These are phyloP conservation scores for Liodrosophila aerea DNA, from an alignment of 2,888 invertebrate species.

Conservation along the genomic window DNA sequence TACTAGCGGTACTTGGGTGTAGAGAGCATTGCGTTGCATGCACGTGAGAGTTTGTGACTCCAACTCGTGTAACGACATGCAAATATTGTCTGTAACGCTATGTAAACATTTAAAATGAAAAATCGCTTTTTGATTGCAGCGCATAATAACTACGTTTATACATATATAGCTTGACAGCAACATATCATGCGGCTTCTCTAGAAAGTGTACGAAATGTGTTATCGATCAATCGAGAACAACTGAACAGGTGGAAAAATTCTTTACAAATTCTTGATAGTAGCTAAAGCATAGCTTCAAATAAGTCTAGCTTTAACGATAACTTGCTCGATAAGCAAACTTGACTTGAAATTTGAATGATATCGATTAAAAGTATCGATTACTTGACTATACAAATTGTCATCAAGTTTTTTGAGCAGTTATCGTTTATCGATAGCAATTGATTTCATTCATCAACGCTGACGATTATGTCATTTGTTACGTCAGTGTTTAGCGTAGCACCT, in stretches of 20 bases:
- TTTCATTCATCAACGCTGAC: no score
- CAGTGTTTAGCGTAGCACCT: constrained; percentile 20
- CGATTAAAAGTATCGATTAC: background rate
- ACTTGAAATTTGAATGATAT: no score
- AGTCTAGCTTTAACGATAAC: no score
- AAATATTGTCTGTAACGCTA: constrained; percentile 58
- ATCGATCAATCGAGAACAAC: background rate
- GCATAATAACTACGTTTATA: no score
- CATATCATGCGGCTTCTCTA: background rate
- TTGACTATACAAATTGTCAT: no score
- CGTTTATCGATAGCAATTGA: no score
- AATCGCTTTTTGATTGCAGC: constrained; percentile 21
- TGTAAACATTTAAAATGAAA: constrained; percentile 44
- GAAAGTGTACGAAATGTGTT: background rate
- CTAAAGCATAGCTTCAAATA: no score
- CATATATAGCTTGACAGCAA: background rate
- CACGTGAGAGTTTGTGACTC: constrained; percentile 3
- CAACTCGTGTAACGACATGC: constrained; percentile 60
- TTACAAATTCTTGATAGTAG: no score
- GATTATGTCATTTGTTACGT: no score
- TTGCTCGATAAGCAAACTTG: no score
- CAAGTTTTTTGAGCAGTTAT: no score
- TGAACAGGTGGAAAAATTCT: background rate
- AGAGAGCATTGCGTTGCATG: background rate
- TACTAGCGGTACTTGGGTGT: background rate